Base-by-base conservation (phyloP, 2,113 vertebrate species). In the Pagrus major region DNA sequence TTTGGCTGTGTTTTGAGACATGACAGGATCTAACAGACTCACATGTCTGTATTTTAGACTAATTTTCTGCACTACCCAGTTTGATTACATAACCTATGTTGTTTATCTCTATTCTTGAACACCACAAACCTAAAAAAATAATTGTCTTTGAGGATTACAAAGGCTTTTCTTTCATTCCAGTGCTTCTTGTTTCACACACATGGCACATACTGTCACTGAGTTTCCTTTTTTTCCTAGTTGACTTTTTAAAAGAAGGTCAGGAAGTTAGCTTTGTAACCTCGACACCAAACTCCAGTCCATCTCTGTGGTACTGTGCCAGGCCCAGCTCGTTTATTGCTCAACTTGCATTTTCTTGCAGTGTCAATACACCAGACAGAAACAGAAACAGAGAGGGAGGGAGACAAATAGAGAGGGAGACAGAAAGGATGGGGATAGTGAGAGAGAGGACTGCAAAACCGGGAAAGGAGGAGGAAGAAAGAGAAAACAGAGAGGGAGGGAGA, bases 271-370 rank as follows among this genome's bases (percentile, higher is more conserved):
- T 39, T 64, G 33, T 64, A 67, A 86, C 74, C 77, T 82, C 59
- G 55, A n/a, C 39, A 56, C 10, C 2, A 15, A 64, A 72, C 67
- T 64, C 23, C 39, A 59, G 81, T 74, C 72, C 68, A 79, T 83
- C 76, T 66, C 71, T 61, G 68, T 70, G 76, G 64, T 69, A 81
- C 88, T 78, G 72, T 80, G 86, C 78, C 72, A 76, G 49, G 71
- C 78, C 42, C 52, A 21, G 71, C 81, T 83, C 73, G 52, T 79
- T 89, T 92, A 92, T 89, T 94, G 92, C 91, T 82, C 83, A 88
- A 84, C 54, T 89, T 86, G 85, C 88, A 89, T 82, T 85, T n/a
- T 85, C 85, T 91, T 67, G 21, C 86, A 59, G 67, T 90, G 85
- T 86, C 87, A 88, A 88, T 91, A 83, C 64, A 76, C 52, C 35